A percentile compares a stretch with the other conserved stretches of the same genome.
Evolutionary conservation across 2,797 vertebrate species (phyloP).

Genomic region (Cephalopachus bancanus): DNA sequence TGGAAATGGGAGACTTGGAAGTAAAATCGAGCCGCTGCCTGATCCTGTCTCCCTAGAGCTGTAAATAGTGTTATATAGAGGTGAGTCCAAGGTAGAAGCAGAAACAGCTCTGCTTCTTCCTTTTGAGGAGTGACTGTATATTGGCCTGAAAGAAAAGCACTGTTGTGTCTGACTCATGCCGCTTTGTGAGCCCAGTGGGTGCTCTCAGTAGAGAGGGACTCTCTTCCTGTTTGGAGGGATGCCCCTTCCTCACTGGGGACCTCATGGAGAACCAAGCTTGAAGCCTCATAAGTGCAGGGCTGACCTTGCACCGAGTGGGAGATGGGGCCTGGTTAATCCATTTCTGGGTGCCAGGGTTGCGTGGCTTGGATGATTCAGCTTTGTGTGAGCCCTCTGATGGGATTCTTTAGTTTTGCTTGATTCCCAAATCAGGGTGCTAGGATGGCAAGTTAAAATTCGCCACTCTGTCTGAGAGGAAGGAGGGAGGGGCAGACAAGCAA

Average conservation of each 20-base stretch:
- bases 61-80: not conserved
- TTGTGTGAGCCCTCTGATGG: not conserved
- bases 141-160: not conserved
- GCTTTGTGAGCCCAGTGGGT: not conserved
- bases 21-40: not conserved
- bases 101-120: not conserved
- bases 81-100: not conserved
- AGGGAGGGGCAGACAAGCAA: fast-evolving
- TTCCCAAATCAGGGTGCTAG: not conserved
- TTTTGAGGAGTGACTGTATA: fast-evolving
- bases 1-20: not conserved
- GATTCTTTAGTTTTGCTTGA: not conserved
- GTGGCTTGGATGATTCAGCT: not conserved
- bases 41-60: not conserved
- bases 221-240: not conserved
- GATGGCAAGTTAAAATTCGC: not conserved
- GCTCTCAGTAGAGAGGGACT: not conserved
- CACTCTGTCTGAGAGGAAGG: not conserved
- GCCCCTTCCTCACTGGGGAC: not conserved
- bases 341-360: not conserved
- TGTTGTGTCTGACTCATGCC: not conserved
- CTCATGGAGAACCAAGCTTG: not conserved
- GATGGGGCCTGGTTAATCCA: fast-evolving
- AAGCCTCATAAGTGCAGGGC: not conserved
- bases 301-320: not conserved